Evolutionary conservation across 2,797 vertebrate genomes (phyloP), one percentile per base, ranked within the genome.

Genomic region (Coendou prehensilis): DNA sequence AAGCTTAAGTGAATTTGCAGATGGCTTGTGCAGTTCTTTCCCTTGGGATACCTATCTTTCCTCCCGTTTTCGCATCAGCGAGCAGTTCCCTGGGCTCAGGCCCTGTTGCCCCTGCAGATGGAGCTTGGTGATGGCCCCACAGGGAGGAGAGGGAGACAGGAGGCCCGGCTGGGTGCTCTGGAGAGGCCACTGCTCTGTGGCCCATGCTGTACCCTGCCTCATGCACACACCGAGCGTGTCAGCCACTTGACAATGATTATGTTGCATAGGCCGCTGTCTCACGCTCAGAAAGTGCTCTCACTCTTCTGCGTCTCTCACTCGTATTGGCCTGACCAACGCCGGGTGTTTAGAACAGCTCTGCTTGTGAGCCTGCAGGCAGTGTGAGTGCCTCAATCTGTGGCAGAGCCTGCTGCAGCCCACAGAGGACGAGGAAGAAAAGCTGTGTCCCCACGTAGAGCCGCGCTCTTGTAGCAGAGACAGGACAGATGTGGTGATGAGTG

Each of bases 131-230:
- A 64, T 57, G 95, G 93, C 92, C 57, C 81, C 69, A 26, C 71
- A 59, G 52, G 13, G 41, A 69, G 92, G 91, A 81, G 17, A 80
- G 93, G 85, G 71, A 78, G 78, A 64, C 86, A 14, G 30, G 89
- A 95, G 73, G 82, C 30, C 4, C 71, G 93, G 41, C n/a, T 0
- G 81, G 63, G 83, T 95, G 0, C 95, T 98, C 95, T 97, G 97
- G 98, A 97, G 96, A 93, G 30, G 11, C 92, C 91, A 76, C 96
- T 88, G 45, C 82, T 94, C 63, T 95, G 86, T 97, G 96, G 82
- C 87, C 78, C 83, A 76, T 86, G 1, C 45, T 73, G 87, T 78
- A 28, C 89, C 89, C 30, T 9, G 5, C 41, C 23, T 50, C 73
- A 15, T 1, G 85, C 50, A 26, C 52, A 75, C 52, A n/a, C 84